Evolutionary conservation across 1,140 invertebrate species (phyloP), one percentile per base, ranked within the genome.

Genomic region (Heterodera schachtii): DNA sequence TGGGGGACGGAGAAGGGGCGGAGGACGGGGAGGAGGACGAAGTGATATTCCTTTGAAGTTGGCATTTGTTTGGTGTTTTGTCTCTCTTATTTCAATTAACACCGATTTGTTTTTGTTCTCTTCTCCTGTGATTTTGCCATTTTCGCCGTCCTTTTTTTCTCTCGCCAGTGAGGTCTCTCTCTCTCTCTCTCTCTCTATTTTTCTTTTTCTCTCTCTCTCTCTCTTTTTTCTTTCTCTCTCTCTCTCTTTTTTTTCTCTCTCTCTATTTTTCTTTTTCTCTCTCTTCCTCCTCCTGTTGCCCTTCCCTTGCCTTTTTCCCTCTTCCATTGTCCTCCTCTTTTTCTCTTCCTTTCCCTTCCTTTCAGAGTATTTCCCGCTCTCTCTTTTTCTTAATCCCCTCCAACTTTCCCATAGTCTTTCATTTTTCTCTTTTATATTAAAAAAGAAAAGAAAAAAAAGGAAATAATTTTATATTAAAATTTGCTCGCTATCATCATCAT

Each of bases 41-140:
- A 46, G 69, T 43, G 44, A 46, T 71, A 2, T 43, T 71, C 69
- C 44, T 71, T 71, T 46, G 31, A 46, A 8, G 9, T 16, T 31
- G 31, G 21, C 69, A 31, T 71, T 31, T 71, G 41, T 71, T 71
- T 46, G 69, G 69, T 64, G 57, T 64, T 64, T 64, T 64, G 57
- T 64, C 19, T 52, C 49, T 11, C 49, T 52, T 8, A 52, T 52
- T 52, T 52, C 11, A 11, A 52, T 52, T 52, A 52, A 52, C 49
- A 52, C 49, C 49, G 11, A 52, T 8, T 6, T 52, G 49, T 52
- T 11, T 52, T 11, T 52, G 6, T 8, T 52, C 49, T 11, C 6
- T 8, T 8, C 11, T 52, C 6, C 6, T 11, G 49, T 52, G 6
- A 52, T 52, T 52, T 52, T 7, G 0, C 6, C 49, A 52, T 52